Conservation (phyloP, 2,113 vertebrate species). For the Ginglymostoma cirratum region DNA sequence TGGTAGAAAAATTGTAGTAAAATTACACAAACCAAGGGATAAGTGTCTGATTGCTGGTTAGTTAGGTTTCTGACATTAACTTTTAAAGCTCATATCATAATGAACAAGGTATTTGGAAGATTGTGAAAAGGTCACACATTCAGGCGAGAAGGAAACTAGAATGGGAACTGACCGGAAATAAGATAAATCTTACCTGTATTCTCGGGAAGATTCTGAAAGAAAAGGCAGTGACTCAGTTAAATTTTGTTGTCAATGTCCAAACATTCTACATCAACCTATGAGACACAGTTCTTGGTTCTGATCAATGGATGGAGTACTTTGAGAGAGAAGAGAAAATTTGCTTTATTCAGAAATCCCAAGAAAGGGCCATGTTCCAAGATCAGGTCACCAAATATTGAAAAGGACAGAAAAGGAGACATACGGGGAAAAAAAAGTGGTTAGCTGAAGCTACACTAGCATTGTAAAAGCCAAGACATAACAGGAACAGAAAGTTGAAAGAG, state of each 20-base stretch:
- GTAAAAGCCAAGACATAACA: not conserved
- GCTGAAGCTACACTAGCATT: not conserved
- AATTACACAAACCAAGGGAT: not conserved
- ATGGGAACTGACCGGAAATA: not conserved
- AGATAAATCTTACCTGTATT: not conserved
- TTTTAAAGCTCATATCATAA: too few relatives aligned
- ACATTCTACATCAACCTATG: not conserved
- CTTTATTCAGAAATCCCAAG: not conserved
- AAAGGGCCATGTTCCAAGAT: not conserved
- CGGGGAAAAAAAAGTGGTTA: not conserved
- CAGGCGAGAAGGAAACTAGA: not conserved
- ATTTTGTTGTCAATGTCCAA: not conserved
- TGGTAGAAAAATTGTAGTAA: not conserved
- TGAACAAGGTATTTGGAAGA: too few relatives aligned
- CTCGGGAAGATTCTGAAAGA: not conserved
- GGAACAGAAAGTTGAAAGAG: not conserved
- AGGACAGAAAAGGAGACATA: not conserved
- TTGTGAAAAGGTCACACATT: too few relatives aligned
- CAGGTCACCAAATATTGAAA: not conserved
- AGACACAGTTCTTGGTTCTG: not conserved
- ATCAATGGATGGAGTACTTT: not conserved
- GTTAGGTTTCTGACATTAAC: not conserved
- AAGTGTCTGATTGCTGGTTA: not conserved
- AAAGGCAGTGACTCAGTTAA: not conserved
- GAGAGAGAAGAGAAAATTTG: not conserved